Base-by-base conservation (phyloP, 2,113 vertebrate species). In the Galbula dea region DNA sequence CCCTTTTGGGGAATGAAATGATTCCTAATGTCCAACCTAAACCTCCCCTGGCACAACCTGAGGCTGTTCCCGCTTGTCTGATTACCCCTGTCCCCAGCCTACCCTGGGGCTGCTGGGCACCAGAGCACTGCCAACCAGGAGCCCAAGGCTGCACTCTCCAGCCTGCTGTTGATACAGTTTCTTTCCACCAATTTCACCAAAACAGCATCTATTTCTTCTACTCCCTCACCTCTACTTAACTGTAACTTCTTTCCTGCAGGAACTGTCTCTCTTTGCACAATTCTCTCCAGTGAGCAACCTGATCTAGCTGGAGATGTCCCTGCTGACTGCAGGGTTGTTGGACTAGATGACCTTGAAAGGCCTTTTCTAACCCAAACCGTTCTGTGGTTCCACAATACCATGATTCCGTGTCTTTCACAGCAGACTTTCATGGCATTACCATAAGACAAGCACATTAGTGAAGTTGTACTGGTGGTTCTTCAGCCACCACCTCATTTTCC, bases 391-490 rank as follows among this genome's bases (percentile, higher is more conserved):
- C 48, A 49, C 19, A n/a, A n/a, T n/a, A n/a, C 32, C 55, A n/a
- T 12, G 32, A n/a, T 34, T 57, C 55, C 34, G 5, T 10, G 4
- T 2, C 10, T 17, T 20, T 14, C 62, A 9, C 41, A 5, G 27
- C 1, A 22, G 43, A 45, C 45, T 37, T 27, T 73, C 27, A 4
- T 0, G 37, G 51, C 18, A 2, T 8, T 13, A 12, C 48, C 22
- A 1, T 12, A 10, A 21, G 34, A n/a, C 51, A 34, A 5, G 7
- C 7, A 3, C 18, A 5, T 2, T 1, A 23, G 27, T 6, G 2
- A 7, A 21, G 37, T 2, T 8, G 27, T 4, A 6, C 1, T 4
- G 37, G 32, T 8, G 22, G 39, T 52, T 55, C 12, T 36, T 7
- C 41, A 14, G 17, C 6, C 52, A 7, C 59, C 61, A n/a, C 66